These are phyloP conservation scores for Talpa occidentalis DNA, from an alignment of 2,113 vertebrate species.

Conservation along the genomic window DNA sequence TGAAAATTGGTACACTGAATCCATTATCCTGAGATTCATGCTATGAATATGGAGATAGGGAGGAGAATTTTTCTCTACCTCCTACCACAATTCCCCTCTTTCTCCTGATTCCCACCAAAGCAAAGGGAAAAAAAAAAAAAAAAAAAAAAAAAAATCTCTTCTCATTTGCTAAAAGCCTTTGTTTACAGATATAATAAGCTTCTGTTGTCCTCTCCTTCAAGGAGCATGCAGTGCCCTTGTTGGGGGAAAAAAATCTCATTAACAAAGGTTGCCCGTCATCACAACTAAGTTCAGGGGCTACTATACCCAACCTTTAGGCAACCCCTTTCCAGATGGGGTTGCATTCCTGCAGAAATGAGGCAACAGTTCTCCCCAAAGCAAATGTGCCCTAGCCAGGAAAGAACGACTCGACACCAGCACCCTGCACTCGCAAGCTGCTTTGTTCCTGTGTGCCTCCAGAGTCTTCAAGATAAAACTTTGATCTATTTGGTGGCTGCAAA, in stretches of 20 bases:
- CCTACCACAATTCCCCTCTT: not conserved
- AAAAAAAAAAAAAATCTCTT: slow-evolving; percentile 8
- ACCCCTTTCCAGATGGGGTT: not conserved
- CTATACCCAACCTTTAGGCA: not conserved
- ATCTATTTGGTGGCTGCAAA: slow-evolving; percentile 30
- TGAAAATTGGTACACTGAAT: not conserved
- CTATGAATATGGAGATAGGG: not conserved
- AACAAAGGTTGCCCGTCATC: slow-evolving; percentile 1
- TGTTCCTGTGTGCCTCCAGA: not conserved
- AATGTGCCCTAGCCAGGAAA: not conserved
- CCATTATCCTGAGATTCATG: not conserved
- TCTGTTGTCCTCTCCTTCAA: slow-evolving; percentile 26
- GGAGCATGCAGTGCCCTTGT: slow-evolving; percentile 14
- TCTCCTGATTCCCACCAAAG: slow-evolving; percentile 34
- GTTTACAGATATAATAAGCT: slow-evolving; percentile 38
- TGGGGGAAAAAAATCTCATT: slow-evolving; percentile 39
- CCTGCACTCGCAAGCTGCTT: not conserved
- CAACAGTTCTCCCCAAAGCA: not conserved
- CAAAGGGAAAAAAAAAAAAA: slow-evolving; percentile 42
- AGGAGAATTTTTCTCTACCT: not conserved
- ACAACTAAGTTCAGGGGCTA: slow-evolving; percentile 31
- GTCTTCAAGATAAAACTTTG: slow-evolving; percentile 60
- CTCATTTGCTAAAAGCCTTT: slow-evolving; percentile 46
- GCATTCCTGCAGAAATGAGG: not conserved
- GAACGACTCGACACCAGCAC: not conserved